Evolutionary conservation across 2,113 vertebrate genomes (phyloP).

Genomic region (Triplophysa rosa): DNA sequence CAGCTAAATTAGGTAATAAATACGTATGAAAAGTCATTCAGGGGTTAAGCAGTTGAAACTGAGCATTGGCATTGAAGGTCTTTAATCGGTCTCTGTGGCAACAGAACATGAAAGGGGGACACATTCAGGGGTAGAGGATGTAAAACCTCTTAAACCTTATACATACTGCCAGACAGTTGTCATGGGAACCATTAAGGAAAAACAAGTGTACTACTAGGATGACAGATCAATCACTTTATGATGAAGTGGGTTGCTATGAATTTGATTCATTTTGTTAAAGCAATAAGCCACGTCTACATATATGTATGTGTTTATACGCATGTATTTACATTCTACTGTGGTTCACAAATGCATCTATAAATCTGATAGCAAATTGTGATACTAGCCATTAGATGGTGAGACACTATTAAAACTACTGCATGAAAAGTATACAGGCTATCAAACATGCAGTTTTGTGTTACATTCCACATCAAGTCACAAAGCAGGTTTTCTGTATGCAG

Average conservation of each 20-base stretch:
- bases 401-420: background rate
- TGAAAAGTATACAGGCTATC: background rate
- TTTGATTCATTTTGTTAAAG: background rate
- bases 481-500: background rate
- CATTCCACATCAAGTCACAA: background rate
- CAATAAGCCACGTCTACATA: background rate
- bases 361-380: background rate
- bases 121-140: background rate
- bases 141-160: background rate
- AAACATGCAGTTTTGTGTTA: no score
- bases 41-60: background rate
- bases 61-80: background rate
- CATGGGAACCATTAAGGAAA: constrained; percentile 45
- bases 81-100: constrained; percentile 40
- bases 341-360: no score
- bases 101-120: constrained; percentile 38
- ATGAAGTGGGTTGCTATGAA: background rate
- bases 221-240: constrained; percentile 3
- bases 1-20: background rate
- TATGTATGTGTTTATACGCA: no score
- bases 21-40: no score
- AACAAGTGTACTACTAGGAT: background rate
- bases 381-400: background rate
- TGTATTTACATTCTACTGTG: background rate
- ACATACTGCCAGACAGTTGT: constrained; percentile 39